phyloP scores from a whole-genome alignment of 2,113 vertebrate genomes.

The Echinops telfairi region DNA sequence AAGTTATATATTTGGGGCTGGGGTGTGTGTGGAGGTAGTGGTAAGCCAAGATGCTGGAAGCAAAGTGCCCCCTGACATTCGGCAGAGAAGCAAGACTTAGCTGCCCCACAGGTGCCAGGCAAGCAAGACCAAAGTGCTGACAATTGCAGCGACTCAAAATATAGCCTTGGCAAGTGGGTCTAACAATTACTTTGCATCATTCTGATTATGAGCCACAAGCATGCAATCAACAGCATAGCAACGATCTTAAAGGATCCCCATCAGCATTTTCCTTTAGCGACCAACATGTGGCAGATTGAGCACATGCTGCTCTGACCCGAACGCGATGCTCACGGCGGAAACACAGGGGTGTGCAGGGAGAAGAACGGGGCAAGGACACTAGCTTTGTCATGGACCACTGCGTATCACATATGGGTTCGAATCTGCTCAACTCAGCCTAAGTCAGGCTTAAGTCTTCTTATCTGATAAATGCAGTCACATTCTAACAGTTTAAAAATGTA shows the following conservation, averaged over 20 bases:
- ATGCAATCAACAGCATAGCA: constrained; percentile 77
- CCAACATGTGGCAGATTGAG: constrained; percentile 56
- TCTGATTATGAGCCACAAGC: constrained; percentile 80
- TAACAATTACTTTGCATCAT: constrained; percentile 75
- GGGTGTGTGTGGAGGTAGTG: too few species aligned
- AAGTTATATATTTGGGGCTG: neutral
- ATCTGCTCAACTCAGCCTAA: neutral
- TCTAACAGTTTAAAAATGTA: constrained; percentile 23
- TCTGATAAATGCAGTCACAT: neutral
- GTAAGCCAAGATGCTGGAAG: neutral
- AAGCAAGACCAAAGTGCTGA: constrained; percentile 72
- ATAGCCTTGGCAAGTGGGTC: constrained; percentile 68
- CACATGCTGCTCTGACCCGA: constrained; percentile 75
- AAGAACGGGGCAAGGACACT: accelerated
- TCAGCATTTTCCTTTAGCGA: constrained; percentile 74
- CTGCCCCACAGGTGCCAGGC: constrained; percentile 24
- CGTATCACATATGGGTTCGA: neutral
- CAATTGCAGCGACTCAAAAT: constrained; percentile 61
- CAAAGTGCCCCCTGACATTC: neutral
- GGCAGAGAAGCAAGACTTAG: neutral
- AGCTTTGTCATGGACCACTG: neutral
- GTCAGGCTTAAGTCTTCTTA: neutral
- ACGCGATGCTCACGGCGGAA: constrained; percentile 44
- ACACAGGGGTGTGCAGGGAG: neutral
- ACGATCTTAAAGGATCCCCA: constrained; percentile 68